These are phyloP conservation scores for Lineus longissimus DNA, from an alignment of 1,140 invertebrate species.

Conservation along the genomic window DNA sequence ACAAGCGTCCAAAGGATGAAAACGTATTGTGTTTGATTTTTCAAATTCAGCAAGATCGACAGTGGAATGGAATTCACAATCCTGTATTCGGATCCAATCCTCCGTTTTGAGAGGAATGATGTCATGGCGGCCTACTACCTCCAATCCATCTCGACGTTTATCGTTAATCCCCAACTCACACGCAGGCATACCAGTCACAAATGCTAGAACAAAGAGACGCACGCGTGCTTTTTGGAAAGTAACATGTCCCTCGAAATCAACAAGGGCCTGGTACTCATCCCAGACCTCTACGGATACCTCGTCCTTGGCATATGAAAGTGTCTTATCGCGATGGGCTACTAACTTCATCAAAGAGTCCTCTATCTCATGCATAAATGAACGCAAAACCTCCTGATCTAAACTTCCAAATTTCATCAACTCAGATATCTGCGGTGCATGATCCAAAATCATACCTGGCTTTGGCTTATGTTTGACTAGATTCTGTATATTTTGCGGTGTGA, in stretches of 20 bases:
- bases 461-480: constrained; percentile 37
- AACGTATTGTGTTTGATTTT: constrained; percentile 85
- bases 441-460: constrained; percentile 69
- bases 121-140: constrained; percentile 97
- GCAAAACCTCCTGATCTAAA: constrained; percentile 82
- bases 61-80: constrained; percentile 89
- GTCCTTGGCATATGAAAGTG: constrained; percentile 94
- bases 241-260: constrained; percentile 71
- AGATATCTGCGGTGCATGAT: constrained; percentile 92
- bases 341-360: constrained; percentile 69
- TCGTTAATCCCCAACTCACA: constrained; percentile 98
- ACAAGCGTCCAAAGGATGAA: constrained; percentile 97
- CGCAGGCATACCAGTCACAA: constrained; percentile 72
- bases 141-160: constrained; percentile 90
- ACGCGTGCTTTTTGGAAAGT: constrained; percentile 91
- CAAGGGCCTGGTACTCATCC: constrained; percentile 93
- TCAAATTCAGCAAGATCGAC: constrained; percentile 90
- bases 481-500: constrained; percentile 55
- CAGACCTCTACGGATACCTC: constrained; percentile 95
- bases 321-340: constrained; percentile 45
- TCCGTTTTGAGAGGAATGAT: constrained; percentile 99
- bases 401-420: constrained; percentile 95
- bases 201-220: constrained; percentile 90
- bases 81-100: constrained; percentile 97
- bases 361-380: constrained; percentile 81